Percentiles rank a stretch among this genome's conserved stretches.
phyloP scores from a whole-genome alignment of 2,888 invertebrate genomes.

The Poecilobothrus nobilitatus region DNA sequence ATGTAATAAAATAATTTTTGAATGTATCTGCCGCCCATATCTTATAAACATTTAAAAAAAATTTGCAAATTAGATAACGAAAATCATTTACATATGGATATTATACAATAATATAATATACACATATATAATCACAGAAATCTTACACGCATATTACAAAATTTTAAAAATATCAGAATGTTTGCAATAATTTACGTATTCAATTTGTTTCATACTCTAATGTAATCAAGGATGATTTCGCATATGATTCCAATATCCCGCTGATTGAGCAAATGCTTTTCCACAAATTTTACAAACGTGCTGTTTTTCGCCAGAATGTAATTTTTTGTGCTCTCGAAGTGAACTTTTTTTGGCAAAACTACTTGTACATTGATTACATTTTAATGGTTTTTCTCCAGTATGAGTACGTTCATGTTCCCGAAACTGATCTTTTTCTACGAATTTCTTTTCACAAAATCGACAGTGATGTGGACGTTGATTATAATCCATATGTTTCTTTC shows the following conservation, averaged over 20 bases:
- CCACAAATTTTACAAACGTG: conserved; percentile 26
- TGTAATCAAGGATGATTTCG: conserved; percentile 13
- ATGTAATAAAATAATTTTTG: too few relatives aligned
- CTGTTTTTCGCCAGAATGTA: conserved; percentile 19
- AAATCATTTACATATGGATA: too few relatives aligned
- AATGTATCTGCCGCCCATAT: too few relatives aligned
- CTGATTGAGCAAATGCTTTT: conserved; percentile 20
- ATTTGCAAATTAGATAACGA: too few relatives aligned
- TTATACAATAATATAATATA: too few relatives aligned
- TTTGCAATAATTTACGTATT: too few relatives aligned
- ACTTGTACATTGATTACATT: conserved; percentile 16
- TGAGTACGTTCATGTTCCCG: background rate
- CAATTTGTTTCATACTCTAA: too few relatives aligned
- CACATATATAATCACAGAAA: too few relatives aligned
- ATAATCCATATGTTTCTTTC: background rate
- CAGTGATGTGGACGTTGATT: background rate
- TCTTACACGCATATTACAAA: too few relatives aligned
- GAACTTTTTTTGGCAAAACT: conserved; percentile 16
- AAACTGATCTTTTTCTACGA: background rate
- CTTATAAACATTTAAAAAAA: too few relatives aligned
- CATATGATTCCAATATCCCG: conserved; percentile 23
- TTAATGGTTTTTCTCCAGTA: conserved; percentile 15
- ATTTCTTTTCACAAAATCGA: background rate
- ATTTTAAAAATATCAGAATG: too few relatives aligned
- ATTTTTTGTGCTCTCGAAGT: conserved; percentile 14